Conservation (phyloP, 2,797 vertebrate species). For the Borostomias antarcticus region DNA sequence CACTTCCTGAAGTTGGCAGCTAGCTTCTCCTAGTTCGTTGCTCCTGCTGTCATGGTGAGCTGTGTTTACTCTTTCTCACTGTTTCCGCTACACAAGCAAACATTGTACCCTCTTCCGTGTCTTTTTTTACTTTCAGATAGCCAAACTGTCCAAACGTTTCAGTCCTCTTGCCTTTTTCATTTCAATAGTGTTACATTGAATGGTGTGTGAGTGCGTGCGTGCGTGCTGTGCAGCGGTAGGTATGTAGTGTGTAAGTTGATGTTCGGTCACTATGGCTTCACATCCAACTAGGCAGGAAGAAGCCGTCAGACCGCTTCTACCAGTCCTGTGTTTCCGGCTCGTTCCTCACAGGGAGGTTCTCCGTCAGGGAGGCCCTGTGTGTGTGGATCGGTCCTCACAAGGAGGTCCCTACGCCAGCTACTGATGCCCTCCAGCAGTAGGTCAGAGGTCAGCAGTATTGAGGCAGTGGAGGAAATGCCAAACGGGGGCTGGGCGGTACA, state of each 20-base stretch:
- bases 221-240: background rate
- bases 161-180: conserved; percentile 27
- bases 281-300: background rate
- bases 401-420: no score
- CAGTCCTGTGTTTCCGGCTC: no score
- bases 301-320: no score
- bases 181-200: conserved; percentile 22
- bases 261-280: background rate
- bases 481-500: background rate
- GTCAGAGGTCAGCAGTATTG: background rate
- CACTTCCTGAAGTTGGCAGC: no score
- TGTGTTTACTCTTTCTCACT: background rate
- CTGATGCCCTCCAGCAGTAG: no score
- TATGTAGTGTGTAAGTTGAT: no score
- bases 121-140: background rate
- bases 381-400: no score
- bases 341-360: no score
- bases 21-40: no score
- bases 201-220: no score
- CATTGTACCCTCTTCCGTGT: background rate
- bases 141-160: conserved; percentile 25
- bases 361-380: no score
- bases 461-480: background rate
- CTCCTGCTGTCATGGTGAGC: background rate
- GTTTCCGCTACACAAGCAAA: background rate